These are phyloP conservation scores for Ardeotis arabs DNA, from an alignment of 2,113 vertebrate species.

Conservation along the genomic window DNA sequence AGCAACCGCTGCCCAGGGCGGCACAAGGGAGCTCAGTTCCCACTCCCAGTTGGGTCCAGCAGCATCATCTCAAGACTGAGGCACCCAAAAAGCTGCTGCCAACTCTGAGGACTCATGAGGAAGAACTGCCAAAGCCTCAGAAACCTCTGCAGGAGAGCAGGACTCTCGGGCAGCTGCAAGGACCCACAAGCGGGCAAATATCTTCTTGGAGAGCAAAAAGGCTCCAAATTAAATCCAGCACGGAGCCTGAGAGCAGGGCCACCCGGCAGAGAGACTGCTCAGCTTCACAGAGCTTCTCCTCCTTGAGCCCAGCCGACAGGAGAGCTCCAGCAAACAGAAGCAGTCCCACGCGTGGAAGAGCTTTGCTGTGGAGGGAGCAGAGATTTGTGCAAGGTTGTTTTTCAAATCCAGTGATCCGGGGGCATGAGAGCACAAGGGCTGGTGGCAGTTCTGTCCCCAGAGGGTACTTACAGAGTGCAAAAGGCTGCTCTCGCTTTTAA, in stretches of 20 bases:
- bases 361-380: neutral
- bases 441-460: neutral
- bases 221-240: neutral
- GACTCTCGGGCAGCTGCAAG: neutral
- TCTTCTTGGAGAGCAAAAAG: neutral
- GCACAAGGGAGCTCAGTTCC: neutral
- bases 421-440: neutral
- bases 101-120: neutral
- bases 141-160: neutral
- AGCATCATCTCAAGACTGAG: neutral
- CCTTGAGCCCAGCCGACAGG: neutral
- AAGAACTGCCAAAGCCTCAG: neutral
- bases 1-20: neutral
- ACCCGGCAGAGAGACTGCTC: neutral
- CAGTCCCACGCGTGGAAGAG: neutral
- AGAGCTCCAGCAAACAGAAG: neutral
- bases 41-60: neutral
- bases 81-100: neutral
- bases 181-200: neutral
- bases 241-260: neutral
- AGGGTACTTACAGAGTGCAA: neutral
- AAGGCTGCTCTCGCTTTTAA: neutral
- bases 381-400: neutral
- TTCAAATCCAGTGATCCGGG: neutral
- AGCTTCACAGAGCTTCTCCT: neutral